Base-by-base conservation (phyloP, 92 coral and sea anemone species). In the Actinernus sp. region DNA sequence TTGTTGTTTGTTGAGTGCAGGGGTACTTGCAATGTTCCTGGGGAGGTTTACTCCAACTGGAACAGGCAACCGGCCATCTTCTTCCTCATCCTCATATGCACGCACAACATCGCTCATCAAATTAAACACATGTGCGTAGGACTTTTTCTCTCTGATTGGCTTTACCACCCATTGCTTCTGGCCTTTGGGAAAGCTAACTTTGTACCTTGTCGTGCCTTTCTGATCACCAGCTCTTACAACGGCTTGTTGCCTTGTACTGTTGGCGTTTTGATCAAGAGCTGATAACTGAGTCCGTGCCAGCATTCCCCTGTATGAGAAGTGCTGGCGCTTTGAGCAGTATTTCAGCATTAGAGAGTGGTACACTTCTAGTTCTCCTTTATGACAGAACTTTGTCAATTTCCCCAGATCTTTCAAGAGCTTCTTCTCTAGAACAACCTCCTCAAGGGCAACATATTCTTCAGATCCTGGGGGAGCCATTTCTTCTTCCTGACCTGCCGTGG, bases 141-240 rank as follows among this genome's bases (percentile, higher is more conserved):
- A 51, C 58, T 77, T 84, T 44, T 59, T 52, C 76, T 84, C 72
- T 27, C 26, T 58, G 31, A 84, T 62, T 10, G 73, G 73, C 74
- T 80, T 80, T 12, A 80, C 81, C 23, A 80, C 87, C 87, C 87
- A 80, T n/a, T 58, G 49, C 63, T 79, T 79, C 17, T 26, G 62
- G 49, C 64, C 75, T 73, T 79, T 79, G 24, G 74, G 68, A 49
- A 71, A 44, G 71, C 80, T 71, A 4, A 54, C 32, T 2, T 65
- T 58, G 46, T 60, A 73, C 38, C 84, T 10, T 55, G 84, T 55
- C 55, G 30, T 62, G 10, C 79, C 79, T 13, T 4, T 50, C 43
- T 23, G 32, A 24, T 9, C 65, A 14, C 86, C 91, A 44, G 73
- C 7, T 36, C 55, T 33, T 26, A 73, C 52, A 2, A 57, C 75